Evolutionary conservation across 2,113 vertebrate genomes (phyloP).

Genomic region (Corydoras maculifer): DNA sequence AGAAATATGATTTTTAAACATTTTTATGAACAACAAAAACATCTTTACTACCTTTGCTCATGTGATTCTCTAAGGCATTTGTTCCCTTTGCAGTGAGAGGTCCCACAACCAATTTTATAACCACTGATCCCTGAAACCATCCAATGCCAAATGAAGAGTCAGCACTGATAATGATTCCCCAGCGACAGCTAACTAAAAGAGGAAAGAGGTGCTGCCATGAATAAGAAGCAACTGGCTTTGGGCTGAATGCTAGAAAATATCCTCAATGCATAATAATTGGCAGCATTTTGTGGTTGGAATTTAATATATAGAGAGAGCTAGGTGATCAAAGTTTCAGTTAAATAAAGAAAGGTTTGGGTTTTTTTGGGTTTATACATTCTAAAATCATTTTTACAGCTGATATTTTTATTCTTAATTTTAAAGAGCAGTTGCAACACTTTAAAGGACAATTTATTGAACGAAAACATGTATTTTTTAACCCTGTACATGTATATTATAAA

Average conservation of each 20-base stretch:
- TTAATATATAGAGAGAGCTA: slow-evolving; percentile 30
- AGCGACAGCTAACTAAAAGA: slow-evolving; percentile 33
- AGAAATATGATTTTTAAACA: neutral
- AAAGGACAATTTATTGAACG: no score
- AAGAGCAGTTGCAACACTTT: no score
- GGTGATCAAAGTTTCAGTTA: neutral
- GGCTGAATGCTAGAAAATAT: slow-evolving; percentile 36
- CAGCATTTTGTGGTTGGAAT: slow-evolving; percentile 36
- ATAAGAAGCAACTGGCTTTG: slow-evolving; percentile 37
- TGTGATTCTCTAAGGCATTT: slow-evolving; percentile 12
- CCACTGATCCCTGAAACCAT: slow-evolving; percentile 41
- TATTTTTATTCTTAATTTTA: no score
- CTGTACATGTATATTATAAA: no score
- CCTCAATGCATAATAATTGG: slow-evolving; percentile 39
- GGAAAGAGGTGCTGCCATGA: slow-evolving; percentile 33
- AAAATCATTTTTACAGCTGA: no score
- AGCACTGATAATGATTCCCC: slow-evolving; percentile 39
- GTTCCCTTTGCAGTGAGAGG: slow-evolving; percentile 32
- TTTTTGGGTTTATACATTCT: no score
- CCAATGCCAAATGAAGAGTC: slow-evolving; percentile 36
- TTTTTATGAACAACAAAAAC: neutral
- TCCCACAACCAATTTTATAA: slow-evolving; percentile 35
- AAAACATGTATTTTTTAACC: no score
- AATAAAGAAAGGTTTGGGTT: no score
- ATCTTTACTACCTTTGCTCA: neutral